phyloP scores from a whole-genome alignment of 2,113 vertebrate genomes.

The Aviceda subcristata region DNA sequence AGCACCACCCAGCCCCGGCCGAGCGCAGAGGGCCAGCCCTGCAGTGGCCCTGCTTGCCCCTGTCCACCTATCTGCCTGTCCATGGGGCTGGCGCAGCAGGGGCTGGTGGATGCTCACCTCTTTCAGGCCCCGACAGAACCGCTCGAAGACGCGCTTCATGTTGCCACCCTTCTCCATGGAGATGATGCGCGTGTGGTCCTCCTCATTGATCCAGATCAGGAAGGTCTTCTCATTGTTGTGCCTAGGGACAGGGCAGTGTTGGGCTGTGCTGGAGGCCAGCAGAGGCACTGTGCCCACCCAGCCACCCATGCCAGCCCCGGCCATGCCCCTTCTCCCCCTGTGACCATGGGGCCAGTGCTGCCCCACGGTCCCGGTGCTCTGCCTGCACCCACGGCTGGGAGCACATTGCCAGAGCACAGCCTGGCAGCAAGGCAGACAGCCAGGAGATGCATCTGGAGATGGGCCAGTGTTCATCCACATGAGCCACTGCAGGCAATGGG shows the following conservation, averaged over 20 bases:
- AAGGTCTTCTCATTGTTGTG: constrained; percentile 86
- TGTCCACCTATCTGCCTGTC: not conserved
- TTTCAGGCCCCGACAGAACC: constrained; percentile 91
- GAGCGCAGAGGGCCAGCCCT: fast-evolving
- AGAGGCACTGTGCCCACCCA: not conserved
- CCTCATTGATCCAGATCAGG: constrained; percentile 85
- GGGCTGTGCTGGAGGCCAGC: fast-evolving
- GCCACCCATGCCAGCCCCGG: fast-evolving
- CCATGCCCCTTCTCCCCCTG: not conserved
- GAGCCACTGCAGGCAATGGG: fast-evolving
- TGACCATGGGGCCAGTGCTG: not conserved
- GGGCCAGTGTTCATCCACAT: not conserved
- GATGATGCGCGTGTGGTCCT: constrained; percentile 83
- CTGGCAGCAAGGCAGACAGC: not conserved
- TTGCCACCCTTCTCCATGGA: constrained; percentile 92
- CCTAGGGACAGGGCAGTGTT: constrained; percentile 55
- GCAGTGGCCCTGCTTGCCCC: not conserved
- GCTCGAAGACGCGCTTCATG: constrained; percentile 96
- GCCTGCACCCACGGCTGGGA: not conserved
- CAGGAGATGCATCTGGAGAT: not conserved
- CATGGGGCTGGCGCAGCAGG: fast-evolving
- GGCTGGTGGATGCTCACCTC: constrained; percentile 70
- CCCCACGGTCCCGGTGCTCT: fast-evolving
- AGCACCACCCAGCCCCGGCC: not conserved
- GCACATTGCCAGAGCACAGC: fast-evolving